Conservation (phyloP, 92 coral and sea anemone species). For the Paramuricea clavata region DNA sequence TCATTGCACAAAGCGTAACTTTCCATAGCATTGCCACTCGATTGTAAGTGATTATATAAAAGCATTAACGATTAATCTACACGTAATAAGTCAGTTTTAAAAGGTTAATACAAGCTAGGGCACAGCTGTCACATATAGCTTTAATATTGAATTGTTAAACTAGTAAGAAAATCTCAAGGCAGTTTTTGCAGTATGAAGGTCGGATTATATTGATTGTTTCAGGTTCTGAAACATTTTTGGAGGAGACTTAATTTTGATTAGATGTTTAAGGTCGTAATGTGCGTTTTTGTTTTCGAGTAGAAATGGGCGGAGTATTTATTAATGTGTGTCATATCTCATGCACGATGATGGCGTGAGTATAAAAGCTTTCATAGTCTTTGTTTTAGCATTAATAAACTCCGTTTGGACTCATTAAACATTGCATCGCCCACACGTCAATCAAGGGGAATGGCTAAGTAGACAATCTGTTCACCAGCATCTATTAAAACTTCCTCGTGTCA, state of each 20-base stretch:
- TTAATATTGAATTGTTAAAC: no score
- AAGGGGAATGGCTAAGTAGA: constrained; percentile 32
- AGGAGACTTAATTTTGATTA: background rate
- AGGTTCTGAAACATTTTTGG: no score
- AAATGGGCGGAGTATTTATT: constrained; percentile 39
- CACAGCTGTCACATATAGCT: no score
- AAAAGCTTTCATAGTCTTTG: constrained; percentile 46
- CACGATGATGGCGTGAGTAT: constrained; percentile 10
- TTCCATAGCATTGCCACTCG: no score
- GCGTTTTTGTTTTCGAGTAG: background rate
- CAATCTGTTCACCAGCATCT: constrained; percentile 31
- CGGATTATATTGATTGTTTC: no score
- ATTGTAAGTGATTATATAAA: no score
- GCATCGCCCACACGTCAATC: constrained; percentile 34
- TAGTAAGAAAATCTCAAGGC: no score
- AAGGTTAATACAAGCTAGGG: no score
- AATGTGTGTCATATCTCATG: constrained; percentile 43
- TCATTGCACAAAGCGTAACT: no score
- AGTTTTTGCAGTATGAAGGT: no score
- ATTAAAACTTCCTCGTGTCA: constrained; percentile 27
- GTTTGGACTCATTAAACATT: constrained; percentile 36
- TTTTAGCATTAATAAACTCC: constrained; percentile 43
- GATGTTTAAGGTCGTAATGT: background rate
- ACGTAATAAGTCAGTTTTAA: no score
- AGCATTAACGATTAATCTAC: no score